Conservation (phyloP, 2,888 invertebrate genomes). For the Eretmocerus hayati region DNA sequence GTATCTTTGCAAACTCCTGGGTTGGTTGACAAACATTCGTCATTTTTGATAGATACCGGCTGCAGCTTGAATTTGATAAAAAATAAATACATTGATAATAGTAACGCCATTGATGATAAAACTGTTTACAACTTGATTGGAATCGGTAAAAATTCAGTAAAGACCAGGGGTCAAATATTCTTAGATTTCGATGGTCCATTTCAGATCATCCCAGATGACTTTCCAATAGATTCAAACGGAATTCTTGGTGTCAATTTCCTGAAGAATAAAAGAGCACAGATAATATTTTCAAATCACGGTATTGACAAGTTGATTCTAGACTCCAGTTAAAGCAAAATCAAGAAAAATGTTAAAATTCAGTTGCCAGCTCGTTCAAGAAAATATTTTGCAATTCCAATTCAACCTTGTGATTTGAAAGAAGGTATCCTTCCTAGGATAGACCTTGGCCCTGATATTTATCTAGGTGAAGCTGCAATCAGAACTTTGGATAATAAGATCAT, state of each 20-base stretch:
- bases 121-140: not conserved
- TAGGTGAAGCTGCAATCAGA: not conserved
- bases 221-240: not conserved
- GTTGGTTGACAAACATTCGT: not conserved
- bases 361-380: not conserved
- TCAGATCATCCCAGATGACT: not conserved
- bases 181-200: not conserved
- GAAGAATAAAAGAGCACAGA: not conserved
- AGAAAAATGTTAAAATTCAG: not conserved
- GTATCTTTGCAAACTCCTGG: not conserved
- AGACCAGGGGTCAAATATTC: not conserved
- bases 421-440: not conserved
- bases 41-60: not conserved
- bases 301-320: not conserved
- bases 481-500: not conserved
- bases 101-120: not conserved
- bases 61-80: not conserved
- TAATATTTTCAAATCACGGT: not conserved
- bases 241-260: not conserved
- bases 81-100: not conserved
- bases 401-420: not conserved
- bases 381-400: not conserved
- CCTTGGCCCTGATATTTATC: not conserved
- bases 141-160: not conserved
- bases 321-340: not conserved